Evolutionary conservation across 2,113 vertebrate genomes (phyloP), one percentile per base, ranked within the genome.

Genomic region (Lipophrys pholis): DNA sequence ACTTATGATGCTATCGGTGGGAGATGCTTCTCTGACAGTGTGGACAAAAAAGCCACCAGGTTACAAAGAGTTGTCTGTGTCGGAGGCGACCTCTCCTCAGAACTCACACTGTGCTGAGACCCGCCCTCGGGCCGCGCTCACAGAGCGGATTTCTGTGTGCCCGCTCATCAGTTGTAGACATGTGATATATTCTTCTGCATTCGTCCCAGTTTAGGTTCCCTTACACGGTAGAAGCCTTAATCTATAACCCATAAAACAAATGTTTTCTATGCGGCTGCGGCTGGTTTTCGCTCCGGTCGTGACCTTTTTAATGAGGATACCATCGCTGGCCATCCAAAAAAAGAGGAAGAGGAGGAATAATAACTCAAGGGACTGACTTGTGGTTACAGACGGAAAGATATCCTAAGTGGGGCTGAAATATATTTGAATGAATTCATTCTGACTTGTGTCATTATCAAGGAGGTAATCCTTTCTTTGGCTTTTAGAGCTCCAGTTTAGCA

Each of bases 21-120:
- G 61, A 69, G 82, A 76, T 77, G 58, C 59, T 73, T 63, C 62
- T 5, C 39, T 75, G 72, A 70, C 76, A 81, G 71, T 11, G 42
- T 68, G 81, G 73, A 88, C 54, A 40, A 52, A 45, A 45, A 61
- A 71, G 81, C 73, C 71, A 84, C 70, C 56, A n/a, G 51, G 73
- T 78, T 78, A 83, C 82, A 92, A 88, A 85, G 87, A 65, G 15
- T 6, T 68, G 43, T 81, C 65, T 88, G 81, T 90, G 59, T 40
- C 5, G 14, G 45, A 43, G 17, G 36, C 21, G 2, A 30, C 21
- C 21, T 4, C 48, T 36, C 43, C 7, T 62, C 54, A 76, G 72
- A 64, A 41, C 75, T 89, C 53, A 60, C 69, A 55, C 46, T 58
- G 62, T 43, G 66, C 73, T 64, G 82, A 80, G 77, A 83, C 21